Conservation (phyloP, 2,113 vertebrate genomes). For the Micronycteris hirsuta region DNA sequence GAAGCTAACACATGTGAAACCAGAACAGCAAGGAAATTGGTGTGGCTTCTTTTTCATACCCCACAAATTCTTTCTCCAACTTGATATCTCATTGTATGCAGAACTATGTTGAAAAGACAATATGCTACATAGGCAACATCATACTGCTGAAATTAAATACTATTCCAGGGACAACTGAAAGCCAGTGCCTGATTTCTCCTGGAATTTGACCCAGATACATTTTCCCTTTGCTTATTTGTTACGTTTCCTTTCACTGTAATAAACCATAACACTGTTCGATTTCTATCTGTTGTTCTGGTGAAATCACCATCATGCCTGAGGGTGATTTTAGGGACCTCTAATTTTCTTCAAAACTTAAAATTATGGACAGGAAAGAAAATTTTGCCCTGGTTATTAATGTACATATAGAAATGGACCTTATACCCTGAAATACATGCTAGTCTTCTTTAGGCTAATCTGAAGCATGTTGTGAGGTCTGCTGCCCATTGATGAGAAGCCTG, state of each 20-base stretch:
- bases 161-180: background rate
- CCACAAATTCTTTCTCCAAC: background rate
- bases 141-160: background rate
- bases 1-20: background rate
- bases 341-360: background rate
- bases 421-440: background rate
- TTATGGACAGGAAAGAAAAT: background rate
- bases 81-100: background rate
- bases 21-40: background rate
- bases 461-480: background rate
- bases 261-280: background rate
- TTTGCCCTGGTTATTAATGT: background rate
- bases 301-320: background rate
- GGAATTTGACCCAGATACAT: background rate
- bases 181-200: background rate
- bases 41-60: background rate
- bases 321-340: background rate
- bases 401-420: background rate
- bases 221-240: background rate
- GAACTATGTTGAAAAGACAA: background rate
- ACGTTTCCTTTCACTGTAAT: background rate
- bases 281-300: background rate
- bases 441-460: background rate
- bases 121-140: background rate
- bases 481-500: background rate